Percentiles rank a stretch among this genome's conserved stretches.
phyloP scores from a whole-genome alignment of 2,113 vertebrate species.

The Nerophis ophidion region DNA sequence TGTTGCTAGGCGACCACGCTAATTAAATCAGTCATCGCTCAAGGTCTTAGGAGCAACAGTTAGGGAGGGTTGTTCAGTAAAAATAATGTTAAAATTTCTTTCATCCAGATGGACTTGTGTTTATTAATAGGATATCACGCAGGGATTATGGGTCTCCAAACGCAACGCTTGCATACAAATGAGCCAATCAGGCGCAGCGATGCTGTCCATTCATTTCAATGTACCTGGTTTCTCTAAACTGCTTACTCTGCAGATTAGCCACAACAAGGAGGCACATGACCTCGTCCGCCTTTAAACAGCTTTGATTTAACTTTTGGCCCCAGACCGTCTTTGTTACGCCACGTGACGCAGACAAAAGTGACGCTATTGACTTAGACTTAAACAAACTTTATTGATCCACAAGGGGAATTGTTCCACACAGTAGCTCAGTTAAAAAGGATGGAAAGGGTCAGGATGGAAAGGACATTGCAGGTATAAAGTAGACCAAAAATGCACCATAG shows the following conservation, averaged over 20 bases:
- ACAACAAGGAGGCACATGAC: not conserved
- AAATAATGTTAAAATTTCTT: slow-evolving; percentile 19
- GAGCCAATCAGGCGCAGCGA: slow-evolving; percentile 4
- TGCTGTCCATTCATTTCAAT: not conserved
- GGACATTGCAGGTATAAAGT: too few relatives aligned
- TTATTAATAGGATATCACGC: not conserved
- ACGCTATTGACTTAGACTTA: too few relatives aligned
- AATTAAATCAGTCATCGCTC: slow-evolving; percentile 44
- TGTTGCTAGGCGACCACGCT: slow-evolving; percentile 56
- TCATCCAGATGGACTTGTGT: slow-evolving; percentile 6
- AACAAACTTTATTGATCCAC: too few relatives aligned
- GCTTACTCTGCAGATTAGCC: not conserved
- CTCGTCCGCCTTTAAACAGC: not conserved
- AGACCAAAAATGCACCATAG: too few relatives aligned
- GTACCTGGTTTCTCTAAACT: not conserved
- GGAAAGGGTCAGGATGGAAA: too few relatives aligned
- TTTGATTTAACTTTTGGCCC: not conserved
- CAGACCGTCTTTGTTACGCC: not conserved
- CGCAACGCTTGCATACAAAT: slow-evolving; percentile 6
- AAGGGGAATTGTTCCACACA: too few relatives aligned
- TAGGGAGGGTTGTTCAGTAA: slow-evolving; percentile 1
- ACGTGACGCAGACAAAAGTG: not conserved
- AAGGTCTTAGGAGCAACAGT: slow-evolving; percentile 27
- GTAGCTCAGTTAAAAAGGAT: too few relatives aligned
- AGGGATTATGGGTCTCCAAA: too few relatives aligned